phyloP scores from a whole-genome alignment of 2,113 vertebrate genomes.

The Ahaetulla prasina region DNA sequence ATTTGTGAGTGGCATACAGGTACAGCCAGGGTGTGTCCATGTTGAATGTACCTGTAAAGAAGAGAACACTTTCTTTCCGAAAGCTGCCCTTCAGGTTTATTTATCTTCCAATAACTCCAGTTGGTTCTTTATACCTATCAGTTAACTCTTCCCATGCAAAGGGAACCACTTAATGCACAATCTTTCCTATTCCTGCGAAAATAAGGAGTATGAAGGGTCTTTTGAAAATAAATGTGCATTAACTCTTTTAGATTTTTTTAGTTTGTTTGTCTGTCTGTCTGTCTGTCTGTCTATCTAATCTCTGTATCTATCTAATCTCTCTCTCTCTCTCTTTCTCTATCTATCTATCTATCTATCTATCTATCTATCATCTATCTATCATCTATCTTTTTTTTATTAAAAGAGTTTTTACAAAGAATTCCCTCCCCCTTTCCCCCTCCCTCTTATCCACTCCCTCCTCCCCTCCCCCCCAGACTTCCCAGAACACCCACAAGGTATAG shows the following conservation, averaged over 20 bases:
- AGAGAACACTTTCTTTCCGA: background rate
- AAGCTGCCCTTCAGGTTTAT: background rate
- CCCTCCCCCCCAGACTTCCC: too few species aligned
- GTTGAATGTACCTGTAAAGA: slow-evolving; percentile 71
- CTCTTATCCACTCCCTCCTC: too few species aligned
- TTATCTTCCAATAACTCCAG: background rate
- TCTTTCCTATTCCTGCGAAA: background rate
- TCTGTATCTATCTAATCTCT: too few species aligned
- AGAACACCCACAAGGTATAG: too few species aligned
- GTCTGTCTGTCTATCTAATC: too few species aligned
- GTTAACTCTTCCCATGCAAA: background rate
- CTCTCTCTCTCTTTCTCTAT: too few species aligned
- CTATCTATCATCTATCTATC: too few species aligned
- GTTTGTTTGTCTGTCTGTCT: too few species aligned
- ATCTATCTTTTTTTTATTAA: too few species aligned
- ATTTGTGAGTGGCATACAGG: slow-evolving; percentile 69
- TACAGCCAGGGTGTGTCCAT: slow-evolving; percentile 82
- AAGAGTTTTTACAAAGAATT: too few species aligned
- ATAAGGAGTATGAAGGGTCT: background rate
- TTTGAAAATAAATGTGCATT: background rate
- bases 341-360: too few species aligned
- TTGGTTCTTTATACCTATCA: background rate
- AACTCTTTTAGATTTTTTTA: background rate
- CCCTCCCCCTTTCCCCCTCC: too few species aligned
- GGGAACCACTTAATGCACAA: background rate